Conservation (phyloP, 2,113 vertebrate genomes). For the Electrona antarctica region DNA sequence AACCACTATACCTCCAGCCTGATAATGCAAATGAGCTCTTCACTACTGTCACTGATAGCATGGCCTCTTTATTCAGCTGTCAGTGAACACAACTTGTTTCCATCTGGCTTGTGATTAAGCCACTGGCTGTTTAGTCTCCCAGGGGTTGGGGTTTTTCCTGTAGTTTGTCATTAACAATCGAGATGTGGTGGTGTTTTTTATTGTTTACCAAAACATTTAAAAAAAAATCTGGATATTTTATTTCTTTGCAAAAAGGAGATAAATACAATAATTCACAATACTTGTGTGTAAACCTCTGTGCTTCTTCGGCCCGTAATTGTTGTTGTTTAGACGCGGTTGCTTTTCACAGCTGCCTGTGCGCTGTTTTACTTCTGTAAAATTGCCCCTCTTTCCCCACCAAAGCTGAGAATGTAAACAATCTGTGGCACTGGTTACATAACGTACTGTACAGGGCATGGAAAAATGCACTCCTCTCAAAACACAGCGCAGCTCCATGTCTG, state of each 20-base stretch:
- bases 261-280: slow-evolving; percentile 25
- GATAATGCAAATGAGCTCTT: slow-evolving; percentile 54
- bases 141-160: slow-evolving; percentile 1
- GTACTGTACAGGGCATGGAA: slow-evolving; percentile 58
- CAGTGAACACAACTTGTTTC: not conserved
- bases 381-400: slow-evolving; percentile 49
- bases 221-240: not conserved
- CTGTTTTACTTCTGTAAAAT: slow-evolving; percentile 49
- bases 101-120: not conserved
- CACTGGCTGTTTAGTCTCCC: slow-evolving; percentile 12
- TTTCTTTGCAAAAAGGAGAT: slow-evolving; percentile 29
- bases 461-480: slow-evolving; percentile 33
- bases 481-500: slow-evolving; percentile 63
- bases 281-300: slow-evolving; percentile 3
- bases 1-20: slow-evolving; percentile 50
- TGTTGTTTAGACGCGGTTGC: slow-evolving; percentile 15
- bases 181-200: not conserved
- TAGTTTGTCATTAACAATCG: slow-evolving; percentile 16
- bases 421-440: slow-evolving; percentile 71
- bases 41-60: slow-evolving; percentile 23
- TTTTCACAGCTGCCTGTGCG: slow-evolving; percentile 33
- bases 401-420: slow-evolving; percentile 74
- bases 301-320: slow-evolving; percentile 24
- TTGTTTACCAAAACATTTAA: not conserved
- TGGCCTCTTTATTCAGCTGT: slow-evolving; percentile 24